A percentile compares a stretch with the other conserved stretches of the same genome.
These are phyloP conservation scores for Pogonophryne albipinna DNA, from an alignment of 2,797 vertebrate species.

Conservation along the genomic window DNA sequence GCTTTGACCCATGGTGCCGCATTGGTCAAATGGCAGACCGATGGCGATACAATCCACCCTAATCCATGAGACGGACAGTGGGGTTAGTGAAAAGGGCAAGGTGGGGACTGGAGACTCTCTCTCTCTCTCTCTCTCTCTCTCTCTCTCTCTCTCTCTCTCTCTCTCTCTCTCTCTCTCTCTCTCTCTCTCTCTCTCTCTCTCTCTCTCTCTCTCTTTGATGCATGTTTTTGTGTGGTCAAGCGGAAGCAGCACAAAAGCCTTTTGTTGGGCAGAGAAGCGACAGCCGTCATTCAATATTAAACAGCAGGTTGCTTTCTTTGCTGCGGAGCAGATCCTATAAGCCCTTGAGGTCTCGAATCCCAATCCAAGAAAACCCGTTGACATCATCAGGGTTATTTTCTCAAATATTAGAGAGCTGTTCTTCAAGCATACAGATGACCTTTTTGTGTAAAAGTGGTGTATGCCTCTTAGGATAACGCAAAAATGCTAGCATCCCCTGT, in stretches of 20 bases:
- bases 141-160: too few relatives aligned
- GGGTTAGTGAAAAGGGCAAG: constrained; percentile 41
- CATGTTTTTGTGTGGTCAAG: constrained; percentile 60
- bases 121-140: constrained; percentile 15
- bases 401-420: neutral
- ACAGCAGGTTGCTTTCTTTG: constrained; percentile 48
- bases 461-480: neutral
- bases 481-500: too few relatives aligned
- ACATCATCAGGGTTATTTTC: too few relatives aligned
- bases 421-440: neutral
- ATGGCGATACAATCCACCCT: constrained; percentile 22
- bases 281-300: constrained; percentile 76
- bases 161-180: too few relatives aligned
- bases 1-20: constrained; percentile 61
- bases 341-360: too few relatives aligned
- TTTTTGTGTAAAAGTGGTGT: neutral
- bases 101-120: constrained; percentile 23
- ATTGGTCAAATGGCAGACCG: constrained; percentile 17
- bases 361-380: too few relatives aligned
- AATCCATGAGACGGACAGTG: constrained; percentile 33
- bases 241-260: constrained; percentile 67
- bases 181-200: too few relatives aligned
- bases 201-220: too few relatives aligned
- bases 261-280: constrained; percentile 54
- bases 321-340: constrained; percentile 18